These are phyloP conservation scores for Amblyraja radiata DNA, from an alignment of 2,797 vertebrate genomes.

Conservation along the genomic window DNA sequence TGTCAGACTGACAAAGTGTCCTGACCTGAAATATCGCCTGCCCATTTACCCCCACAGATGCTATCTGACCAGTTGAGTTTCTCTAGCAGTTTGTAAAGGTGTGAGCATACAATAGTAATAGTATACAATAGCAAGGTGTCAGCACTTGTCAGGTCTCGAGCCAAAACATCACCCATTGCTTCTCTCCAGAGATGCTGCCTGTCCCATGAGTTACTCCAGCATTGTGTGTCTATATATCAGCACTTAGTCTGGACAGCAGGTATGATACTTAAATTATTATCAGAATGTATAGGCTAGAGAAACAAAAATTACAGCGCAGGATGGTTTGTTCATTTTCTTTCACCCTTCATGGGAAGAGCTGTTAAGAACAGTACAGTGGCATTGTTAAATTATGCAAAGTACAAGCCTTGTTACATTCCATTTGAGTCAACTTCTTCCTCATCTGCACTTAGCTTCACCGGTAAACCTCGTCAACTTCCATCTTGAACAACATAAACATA, in stretches of 20 bases:
- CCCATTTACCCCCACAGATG: too few relatives aligned
- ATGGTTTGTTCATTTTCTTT: background rate
- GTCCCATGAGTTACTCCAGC: too few relatives aligned
- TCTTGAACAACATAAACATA: background rate
- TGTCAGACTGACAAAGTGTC: too few relatives aligned
- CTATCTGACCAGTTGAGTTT: too few relatives aligned
- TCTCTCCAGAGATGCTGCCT: too few relatives aligned
- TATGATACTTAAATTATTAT: background rate
- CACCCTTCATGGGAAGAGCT: background rate
- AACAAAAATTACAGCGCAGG: background rate
- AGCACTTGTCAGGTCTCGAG: background rate
- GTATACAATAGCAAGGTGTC: too few relatives aligned
- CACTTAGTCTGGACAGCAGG: background rate
- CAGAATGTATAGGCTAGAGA: background rate
- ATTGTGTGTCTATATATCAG: too few relatives aligned
- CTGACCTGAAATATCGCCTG: too few relatives aligned
- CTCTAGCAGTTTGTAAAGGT: too few relatives aligned
- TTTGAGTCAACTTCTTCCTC: background rate
- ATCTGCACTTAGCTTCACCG: background rate
- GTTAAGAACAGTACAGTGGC: background rate
- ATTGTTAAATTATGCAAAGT: slow-evolving; percentile 10
- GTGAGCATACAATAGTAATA: background rate
- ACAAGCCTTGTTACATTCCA: background rate
- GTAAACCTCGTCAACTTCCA: background rate
- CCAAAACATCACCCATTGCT: too few relatives aligned